Evolutionary conservation across 2,888 invertebrate species (phyloP).

Genomic region (Allophyes oxyacanthae): DNA sequence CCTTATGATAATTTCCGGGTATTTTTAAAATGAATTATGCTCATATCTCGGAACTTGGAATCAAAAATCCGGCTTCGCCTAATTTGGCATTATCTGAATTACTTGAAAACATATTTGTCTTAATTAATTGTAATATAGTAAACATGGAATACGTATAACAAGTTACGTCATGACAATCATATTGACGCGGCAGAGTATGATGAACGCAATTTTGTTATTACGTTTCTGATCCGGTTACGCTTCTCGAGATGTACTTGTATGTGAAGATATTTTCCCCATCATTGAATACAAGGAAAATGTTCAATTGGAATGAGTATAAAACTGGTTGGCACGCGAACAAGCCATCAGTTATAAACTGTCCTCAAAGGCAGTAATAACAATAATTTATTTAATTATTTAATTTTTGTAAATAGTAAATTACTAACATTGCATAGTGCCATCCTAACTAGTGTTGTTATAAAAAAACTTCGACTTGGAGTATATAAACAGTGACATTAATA

Average conservation of each 20-base stretch:
- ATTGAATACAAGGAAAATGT: slow-evolving; percentile 24
- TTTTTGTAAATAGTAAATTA: slow-evolving; percentile 5
- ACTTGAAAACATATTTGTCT: too few relatives aligned
- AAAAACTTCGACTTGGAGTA: slow-evolving; percentile 7
- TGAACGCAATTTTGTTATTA: slow-evolving; percentile 14
- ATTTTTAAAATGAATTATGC: too few relatives aligned
- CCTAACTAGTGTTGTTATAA: background rate
- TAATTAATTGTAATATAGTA: too few relatives aligned
- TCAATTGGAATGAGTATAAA: slow-evolving; percentile 11
- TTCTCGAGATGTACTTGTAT: slow-evolving; percentile 3
- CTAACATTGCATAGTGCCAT: slow-evolving; percentile 5
- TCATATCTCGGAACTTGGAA: too few relatives aligned
- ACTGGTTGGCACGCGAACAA: background rate
- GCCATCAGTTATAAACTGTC: slow-evolving; percentile 34
- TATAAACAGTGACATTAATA: slow-evolving; percentile 21
- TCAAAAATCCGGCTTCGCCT: too few relatives aligned
- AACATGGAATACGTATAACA: background rate
- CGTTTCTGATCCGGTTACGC: background rate
- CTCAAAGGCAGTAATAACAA: slow-evolving; percentile 36
- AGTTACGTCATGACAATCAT: slow-evolving; percentile 8
- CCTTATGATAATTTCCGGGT: too few relatives aligned
- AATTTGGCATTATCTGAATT: too few relatives aligned
- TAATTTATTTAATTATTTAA: background rate
- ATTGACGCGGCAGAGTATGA: slow-evolving; percentile 27
- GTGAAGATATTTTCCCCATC: slow-evolving; percentile 13